Base-by-base conservation (phyloP, 1,140 invertebrate genomes). In the Rhyacophila brunnea region DNA sequence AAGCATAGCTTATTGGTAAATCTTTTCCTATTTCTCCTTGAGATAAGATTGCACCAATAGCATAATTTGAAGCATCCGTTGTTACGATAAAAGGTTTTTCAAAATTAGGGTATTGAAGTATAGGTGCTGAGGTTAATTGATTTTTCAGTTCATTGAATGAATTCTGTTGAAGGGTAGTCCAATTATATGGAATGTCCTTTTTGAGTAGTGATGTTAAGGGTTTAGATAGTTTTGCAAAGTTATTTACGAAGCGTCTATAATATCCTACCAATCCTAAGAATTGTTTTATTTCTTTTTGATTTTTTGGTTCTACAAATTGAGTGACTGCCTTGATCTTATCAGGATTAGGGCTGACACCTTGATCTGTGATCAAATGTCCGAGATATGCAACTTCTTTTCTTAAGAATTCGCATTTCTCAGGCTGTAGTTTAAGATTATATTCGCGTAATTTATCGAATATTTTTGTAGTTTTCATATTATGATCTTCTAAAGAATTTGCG, bases 371-470 rank as follows among this genome's bases (percentile, higher is more conserved):
- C 1, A 74, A 56, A 63, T 79, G 74, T 5, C 79, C 78, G 42
- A 81, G 62, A 64, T 78, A 78, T 11, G 66, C 47, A 11, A 77
- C 67, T 70, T 77, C 70, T 34, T 69, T 62, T 10, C n/a, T n/a
- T n/a, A n/a, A n/a, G n/a, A n/a, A n/a, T n/a, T n/a, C n/a, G n/a
- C n/a, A n/a, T n/a, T n/a, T n/a, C n/a, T n/a, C n/a, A n/a, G n/a
- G n/a, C n/a, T n/a, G n/a, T n/a, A n/a, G n/a, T n/a, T n/a, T n/a
- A n/a, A n/a, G n/a, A n/a, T n/a, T n/a, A n/a, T n/a, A n/a, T n/a
- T n/a, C n/a, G n/a, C n/a, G n/a, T n/a, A 81, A 48, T 55, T 64
- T 60, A 9, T 68, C 34, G 42, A 80, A 77, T 2, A 80, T 68
- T 53, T 68, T 53, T 45, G n/a, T 61, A 6, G 77, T 51, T 58